A percentile compares a stretch with the other conserved stretches of the same genome.
These are phyloP conservation scores for Sinella curviseta DNA, from an alignment of 1,140 invertebrate species.

Conservation along the genomic window DNA sequence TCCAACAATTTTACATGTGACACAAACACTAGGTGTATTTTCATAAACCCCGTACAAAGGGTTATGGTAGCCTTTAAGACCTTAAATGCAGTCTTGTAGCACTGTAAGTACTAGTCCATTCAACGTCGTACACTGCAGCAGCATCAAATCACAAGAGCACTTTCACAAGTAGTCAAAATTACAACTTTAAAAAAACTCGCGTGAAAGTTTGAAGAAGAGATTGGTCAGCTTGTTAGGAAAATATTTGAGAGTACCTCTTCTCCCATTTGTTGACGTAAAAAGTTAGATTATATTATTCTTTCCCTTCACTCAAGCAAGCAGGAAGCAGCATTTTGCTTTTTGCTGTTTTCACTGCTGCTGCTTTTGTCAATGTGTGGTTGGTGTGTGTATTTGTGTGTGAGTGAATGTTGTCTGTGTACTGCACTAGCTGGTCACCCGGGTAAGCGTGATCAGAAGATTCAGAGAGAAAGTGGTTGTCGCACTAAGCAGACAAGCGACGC, in stretches of 20 bases:
- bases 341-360: background rate
- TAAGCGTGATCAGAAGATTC: background rate
- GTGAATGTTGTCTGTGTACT: background rate
- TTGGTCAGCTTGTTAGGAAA: conserved; percentile 12
- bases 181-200: background rate
- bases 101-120: no score
- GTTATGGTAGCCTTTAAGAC: no score
- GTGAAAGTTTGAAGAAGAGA: background rate
- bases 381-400: background rate
- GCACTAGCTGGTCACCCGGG: conserved; percentile 21
- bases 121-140: background rate
- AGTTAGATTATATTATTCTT: conserved; percentile 8
- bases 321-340: background rate
- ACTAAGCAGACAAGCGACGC: background rate
- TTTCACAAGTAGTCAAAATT: background rate
- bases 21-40: no score
- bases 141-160: background rate
- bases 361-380: background rate
- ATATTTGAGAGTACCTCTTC: background rate
- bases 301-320: background rate
- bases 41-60: no score
- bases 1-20: no score
- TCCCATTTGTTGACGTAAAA: conserved; percentile 18
- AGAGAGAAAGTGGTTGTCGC: conserved; percentile 22
- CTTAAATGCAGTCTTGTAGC: no score